Conservation (phyloP, 2,888 invertebrate species). For the Stomorhina lunata region DNA sequence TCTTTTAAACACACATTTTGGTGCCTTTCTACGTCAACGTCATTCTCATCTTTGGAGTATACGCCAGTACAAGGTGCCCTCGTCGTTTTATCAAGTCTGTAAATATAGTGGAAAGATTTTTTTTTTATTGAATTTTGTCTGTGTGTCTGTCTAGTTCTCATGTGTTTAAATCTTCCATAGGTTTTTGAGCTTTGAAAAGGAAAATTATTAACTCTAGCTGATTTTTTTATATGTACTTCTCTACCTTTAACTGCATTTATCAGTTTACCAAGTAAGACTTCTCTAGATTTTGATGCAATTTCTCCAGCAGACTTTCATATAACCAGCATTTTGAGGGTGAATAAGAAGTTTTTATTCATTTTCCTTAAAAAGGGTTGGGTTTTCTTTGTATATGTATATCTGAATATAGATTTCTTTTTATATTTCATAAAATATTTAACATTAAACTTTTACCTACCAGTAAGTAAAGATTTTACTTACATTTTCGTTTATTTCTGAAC, state of each 20-base stretch:
- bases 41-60: slow-evolving; percentile 26
- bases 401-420: slow-evolving; percentile 21
- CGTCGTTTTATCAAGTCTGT: slow-evolving; percentile 50
- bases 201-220: slow-evolving; percentile 53
- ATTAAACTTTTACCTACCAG: slow-evolving; percentile 52
- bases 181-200: slow-evolving; percentile 42
- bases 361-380: background rate
- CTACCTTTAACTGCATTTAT: slow-evolving; percentile 1
- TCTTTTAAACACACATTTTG: slow-evolving; percentile 20
- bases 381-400: background rate
- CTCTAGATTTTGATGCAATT: slow-evolving; percentile 29
- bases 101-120: slow-evolving; percentile 58
- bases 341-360: background rate
- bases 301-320: slow-evolving; percentile 16
- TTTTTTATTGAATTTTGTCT: background rate
- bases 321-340: too few species aligned
- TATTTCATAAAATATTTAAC: slow-evolving; percentile 63
- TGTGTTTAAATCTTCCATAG: slow-evolving; percentile 36
- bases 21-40: too few species aligned
- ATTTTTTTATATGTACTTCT: background rate
- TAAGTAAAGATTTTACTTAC: slow-evolving; percentile 8
- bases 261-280: slow-evolving; percentile 32
- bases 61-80: too few species aligned
- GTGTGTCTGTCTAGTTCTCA: background rate
- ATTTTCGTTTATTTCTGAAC: slow-evolving; percentile 14